Conservation (phyloP, 2,888 invertebrate genomes). For the Tetramorium bicarinatum region DNA sequence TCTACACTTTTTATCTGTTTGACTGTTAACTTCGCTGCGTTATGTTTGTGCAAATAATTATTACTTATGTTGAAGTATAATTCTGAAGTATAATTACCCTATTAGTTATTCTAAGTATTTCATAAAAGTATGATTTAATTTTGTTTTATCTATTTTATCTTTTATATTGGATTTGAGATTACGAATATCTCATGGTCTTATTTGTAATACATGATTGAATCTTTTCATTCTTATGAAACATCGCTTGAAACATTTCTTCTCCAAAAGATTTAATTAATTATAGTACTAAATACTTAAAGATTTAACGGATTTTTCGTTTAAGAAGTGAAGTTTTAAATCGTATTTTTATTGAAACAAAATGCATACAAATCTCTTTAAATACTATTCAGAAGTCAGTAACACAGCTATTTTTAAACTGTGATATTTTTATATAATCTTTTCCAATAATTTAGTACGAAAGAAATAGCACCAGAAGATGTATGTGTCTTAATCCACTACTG, state of each 20-base stretch:
- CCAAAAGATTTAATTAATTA: neutral
- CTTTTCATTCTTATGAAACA: neutral
- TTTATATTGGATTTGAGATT: constrained; percentile 1
- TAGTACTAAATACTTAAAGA: neutral
- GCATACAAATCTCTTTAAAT: neutral
- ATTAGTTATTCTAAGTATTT: neutral
- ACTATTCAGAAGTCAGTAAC: neutral
- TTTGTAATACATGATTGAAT: neutral
- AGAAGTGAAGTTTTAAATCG: neutral
- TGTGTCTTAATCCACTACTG: constrained; percentile 51
- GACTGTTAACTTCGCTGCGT: neutral
- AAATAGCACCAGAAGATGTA: constrained; percentile 2
- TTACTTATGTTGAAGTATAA: neutral
- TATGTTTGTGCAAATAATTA: neutral
- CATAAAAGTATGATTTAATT: neutral
- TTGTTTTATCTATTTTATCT: constrained; percentile 22
- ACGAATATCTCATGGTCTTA: neutral
- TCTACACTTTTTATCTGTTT: neutral
- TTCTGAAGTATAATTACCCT: neutral
- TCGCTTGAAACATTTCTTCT: neutral
- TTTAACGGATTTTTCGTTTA: neutral
- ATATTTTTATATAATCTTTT: neutral
- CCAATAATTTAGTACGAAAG: neutral
- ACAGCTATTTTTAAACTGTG: neutral
- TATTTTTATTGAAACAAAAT: neutral